Evolutionary conservation across 2,888 invertebrate species (phyloP), one percentile per base, ranked within the genome.

Genomic region (Ectobius pallidus): DNA sequence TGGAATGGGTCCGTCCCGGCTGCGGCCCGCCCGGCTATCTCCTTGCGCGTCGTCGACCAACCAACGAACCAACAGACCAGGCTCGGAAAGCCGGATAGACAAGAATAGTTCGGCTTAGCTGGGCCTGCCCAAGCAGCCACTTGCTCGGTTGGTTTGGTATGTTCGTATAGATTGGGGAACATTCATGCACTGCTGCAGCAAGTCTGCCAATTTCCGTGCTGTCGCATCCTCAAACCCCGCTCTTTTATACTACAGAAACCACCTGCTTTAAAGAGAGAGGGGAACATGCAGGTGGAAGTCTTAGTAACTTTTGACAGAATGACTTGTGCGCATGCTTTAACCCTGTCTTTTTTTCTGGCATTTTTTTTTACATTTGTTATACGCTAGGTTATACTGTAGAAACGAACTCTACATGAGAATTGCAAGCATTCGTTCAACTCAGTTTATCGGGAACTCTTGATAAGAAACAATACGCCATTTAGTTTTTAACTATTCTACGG

Each of bases 91-190:
- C 65, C 27, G 65, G 44, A 65, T 65, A 65, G 65, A 65, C 65
- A 65, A 46, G 65, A 65, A 65, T 65, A 65, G 65, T 65, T 65
- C 18, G 65, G 65, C 46, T 65, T 30, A 46, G 39, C 65, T 65
- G 65, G 65, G 44, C 25, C 20, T 18, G 16, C 25, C 27, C 32
- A 32, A 34, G 34, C 34, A 34, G 34, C 34, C 34, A 7, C 49
- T 49, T 16, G 4, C 49, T n/a, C n/a, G n/a, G n/a, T n/a, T n/a
- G 39, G 34, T 62, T 62, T 34, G 62, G n/a, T 61, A 30, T 9
- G 39, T 39, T 39, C 9, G 20, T 11, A 39, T 27, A 34, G 7
- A 55, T 27, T 22, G n/a, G 25, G 25, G 55, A 55, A 25, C 22
- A 25, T 18, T 46, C 65, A 65, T 46, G 65, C 46, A 44, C 46